These are phyloP conservation scores for Phyllostomus discolor DNA, from an alignment of 2,113 vertebrate species.

Conservation along the genomic window DNA sequence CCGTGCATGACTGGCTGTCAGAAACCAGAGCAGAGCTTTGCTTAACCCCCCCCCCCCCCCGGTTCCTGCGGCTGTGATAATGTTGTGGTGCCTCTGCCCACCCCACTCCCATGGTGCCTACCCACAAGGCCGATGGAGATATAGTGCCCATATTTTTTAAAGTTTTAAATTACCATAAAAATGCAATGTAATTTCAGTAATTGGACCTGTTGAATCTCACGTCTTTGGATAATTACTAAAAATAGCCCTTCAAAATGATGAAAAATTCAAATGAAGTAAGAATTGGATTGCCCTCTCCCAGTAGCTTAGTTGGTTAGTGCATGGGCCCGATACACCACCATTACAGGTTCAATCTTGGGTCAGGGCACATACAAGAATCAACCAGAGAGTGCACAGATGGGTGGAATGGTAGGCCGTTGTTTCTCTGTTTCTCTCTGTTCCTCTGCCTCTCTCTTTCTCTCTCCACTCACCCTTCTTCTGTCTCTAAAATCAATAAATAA, in stretches of 20 bases:
- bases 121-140: neutral
- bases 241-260: neutral
- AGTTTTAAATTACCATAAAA: neutral
- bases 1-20: neutral
- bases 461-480: too few relatives aligned
- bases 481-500: too few relatives aligned
- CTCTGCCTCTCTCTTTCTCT: too few relatives aligned
- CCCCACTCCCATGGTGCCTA: rapidly evolving
- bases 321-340: too few relatives aligned
- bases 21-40: neutral
- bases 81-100: neutral
- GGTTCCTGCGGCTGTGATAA: neutral
- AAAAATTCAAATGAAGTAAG: neutral
- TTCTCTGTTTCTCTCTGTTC: too few relatives aligned
- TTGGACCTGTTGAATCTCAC: neutral
- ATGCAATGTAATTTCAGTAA: neutral
- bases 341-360: too few relatives aligned
- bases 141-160: neutral
- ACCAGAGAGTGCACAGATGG: too few relatives aligned
- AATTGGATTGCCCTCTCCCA: neutral
- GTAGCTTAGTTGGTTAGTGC: too few relatives aligned
- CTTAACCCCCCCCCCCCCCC: neutral
- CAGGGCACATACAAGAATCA: too few relatives aligned
- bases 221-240: neutral
- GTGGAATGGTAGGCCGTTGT: too few relatives aligned